Percentiles rank a stretch among this genome's conserved stretches.
Evolutionary conservation across 2,888 invertebrate genomes (phyloP).

Genomic region (Branchellion lobata): DNA sequence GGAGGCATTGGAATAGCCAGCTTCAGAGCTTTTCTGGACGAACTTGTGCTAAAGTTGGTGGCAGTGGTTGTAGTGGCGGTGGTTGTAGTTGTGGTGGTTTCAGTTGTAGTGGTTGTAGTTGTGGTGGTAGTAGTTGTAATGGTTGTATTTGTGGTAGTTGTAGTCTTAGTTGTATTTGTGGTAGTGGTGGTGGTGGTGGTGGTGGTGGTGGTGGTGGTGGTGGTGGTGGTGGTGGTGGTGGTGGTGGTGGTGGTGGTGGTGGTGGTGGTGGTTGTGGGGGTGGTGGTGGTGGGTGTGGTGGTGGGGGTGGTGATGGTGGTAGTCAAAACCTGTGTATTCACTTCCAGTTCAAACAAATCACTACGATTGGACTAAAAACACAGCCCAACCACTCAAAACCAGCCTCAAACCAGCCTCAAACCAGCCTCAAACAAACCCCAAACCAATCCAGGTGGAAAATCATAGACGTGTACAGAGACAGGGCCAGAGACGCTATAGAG

Average conservation of each 20-base stretch:
- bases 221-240: conserved; percentile 47
- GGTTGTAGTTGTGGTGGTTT: neutral
- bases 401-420: too few relatives aligned
- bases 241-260: conserved; percentile 51
- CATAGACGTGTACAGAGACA: conserved; percentile 52
- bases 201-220: too few relatives aligned
- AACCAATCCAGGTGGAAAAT: conserved; percentile 48
- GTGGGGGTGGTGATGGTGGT: too few relatives aligned
- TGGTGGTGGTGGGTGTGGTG: too few relatives aligned
- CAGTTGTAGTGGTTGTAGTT: neutral
- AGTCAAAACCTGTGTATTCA: too few relatives aligned
- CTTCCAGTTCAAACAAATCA: neutral
- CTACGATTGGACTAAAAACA: neutral
- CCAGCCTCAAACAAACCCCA: too few relatives aligned
- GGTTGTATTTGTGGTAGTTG: too few relatives aligned
- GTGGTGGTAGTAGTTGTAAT: too few relatives aligned
- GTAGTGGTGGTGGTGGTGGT: neutral
- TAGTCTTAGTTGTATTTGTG: conserved; percentile 55
- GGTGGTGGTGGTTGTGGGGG: neutral
- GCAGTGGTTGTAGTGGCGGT: too few relatives aligned
- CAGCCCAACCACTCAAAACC: too few relatives aligned
- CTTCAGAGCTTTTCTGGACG: conserved; percentile 55
- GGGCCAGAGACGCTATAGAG: conserved; percentile 57
- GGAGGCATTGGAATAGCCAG: conserved; percentile 48
- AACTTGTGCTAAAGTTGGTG: conserved; percentile 50